Percentiles rank a stretch among this genome's conserved stretches.
phyloP scores from a whole-genome alignment of 1,140 invertebrate genomes.

The Megalonaias nervosa region DNA sequence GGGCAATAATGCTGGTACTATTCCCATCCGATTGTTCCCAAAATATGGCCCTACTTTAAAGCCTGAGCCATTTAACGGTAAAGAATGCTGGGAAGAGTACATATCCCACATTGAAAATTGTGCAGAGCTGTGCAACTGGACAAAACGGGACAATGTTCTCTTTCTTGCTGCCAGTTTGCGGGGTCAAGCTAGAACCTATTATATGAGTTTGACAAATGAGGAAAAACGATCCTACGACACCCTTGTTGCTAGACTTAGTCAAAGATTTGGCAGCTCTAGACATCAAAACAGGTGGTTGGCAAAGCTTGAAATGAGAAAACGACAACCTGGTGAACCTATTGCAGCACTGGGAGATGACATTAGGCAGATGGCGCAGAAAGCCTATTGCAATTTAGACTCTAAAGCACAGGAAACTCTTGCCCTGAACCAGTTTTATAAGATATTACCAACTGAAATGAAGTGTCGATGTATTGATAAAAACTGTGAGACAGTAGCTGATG shows the following conservation, averaged over 20 bases:
- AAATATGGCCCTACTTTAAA: background rate
- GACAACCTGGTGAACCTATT: background rate
- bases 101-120: constrained; percentile 19
- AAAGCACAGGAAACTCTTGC: constrained; percentile 6
- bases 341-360: constrained; percentile 1
- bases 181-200: constrained; percentile 2
- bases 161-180: constrained; percentile 2
- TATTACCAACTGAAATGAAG: background rate
- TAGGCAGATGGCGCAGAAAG: constrained; percentile 1
- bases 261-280: constrained; percentile 4
- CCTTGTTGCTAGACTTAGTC: background rate
- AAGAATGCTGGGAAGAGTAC: constrained; percentile 1
- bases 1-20: too few species aligned
- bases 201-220: background rate
- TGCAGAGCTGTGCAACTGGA: constrained; percentile 3
- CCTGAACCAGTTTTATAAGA: constrained; percentile 13
- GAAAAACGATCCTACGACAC: background rate
- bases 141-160: constrained; percentile 3
- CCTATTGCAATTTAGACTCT: constrained; percentile 1
- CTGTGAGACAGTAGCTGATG: constrained; percentile 4
- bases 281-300: constrained; percentile 3
- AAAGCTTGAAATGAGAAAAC: constrained; percentile 5
- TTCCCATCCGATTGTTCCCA: too few species aligned
- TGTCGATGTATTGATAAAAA: constrained; percentile 11
- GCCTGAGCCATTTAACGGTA: constrained; percentile 3